A percentile compares a stretch with the other conserved stretches of the same genome.
Evolutionary conservation across 2,888 invertebrate genomes (phyloP).

Genomic region (Cryptophagus acutangulus): DNA sequence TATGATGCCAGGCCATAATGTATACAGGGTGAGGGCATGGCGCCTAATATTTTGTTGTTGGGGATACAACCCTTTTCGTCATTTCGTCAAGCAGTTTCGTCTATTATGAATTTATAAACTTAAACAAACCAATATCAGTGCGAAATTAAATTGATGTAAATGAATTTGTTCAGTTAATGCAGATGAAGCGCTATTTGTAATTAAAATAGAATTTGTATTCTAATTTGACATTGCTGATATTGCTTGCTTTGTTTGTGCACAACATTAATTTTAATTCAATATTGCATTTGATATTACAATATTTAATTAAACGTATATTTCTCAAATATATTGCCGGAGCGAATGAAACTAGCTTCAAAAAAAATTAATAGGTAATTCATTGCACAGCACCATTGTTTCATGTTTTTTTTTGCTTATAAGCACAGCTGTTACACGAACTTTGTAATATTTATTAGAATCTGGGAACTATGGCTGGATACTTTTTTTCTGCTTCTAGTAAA

Average conservation of each 20-base stretch:
- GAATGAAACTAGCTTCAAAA: too few relatives aligned
- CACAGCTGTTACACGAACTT: too few relatives aligned
- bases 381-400: too few relatives aligned
- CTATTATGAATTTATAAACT: constrained; percentile 24
- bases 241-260: constrained; percentile 22
- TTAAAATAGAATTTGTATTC: constrained; percentile 22
- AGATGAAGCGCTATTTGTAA: constrained; percentile 21
- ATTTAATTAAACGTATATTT: too few relatives aligned
- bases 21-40: not conserved
- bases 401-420: too few relatives aligned
- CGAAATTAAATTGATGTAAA: constrained; percentile 32
- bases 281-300: not conserved
- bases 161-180: constrained; percentile 27
- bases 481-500: too few relatives aligned
- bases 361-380: too few relatives aligned
- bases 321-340: too few relatives aligned
- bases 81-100: constrained; percentile 3
- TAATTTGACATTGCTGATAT: constrained; percentile 16
- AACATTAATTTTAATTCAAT: constrained; percentile 22
- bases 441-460: too few relatives aligned
- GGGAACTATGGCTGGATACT: too few relatives aligned
- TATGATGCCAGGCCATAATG: too few relatives aligned
- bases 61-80: constrained; percentile 1
- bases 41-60: constrained; percentile 2
- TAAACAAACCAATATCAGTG: constrained; percentile 30